A percentile compares a stretch with the other conserved stretches of the same genome.
These are phyloP conservation scores for Drosophila longiperda DNA, from an alignment of 2,888 invertebrate species.

Conservation along the genomic window DNA sequence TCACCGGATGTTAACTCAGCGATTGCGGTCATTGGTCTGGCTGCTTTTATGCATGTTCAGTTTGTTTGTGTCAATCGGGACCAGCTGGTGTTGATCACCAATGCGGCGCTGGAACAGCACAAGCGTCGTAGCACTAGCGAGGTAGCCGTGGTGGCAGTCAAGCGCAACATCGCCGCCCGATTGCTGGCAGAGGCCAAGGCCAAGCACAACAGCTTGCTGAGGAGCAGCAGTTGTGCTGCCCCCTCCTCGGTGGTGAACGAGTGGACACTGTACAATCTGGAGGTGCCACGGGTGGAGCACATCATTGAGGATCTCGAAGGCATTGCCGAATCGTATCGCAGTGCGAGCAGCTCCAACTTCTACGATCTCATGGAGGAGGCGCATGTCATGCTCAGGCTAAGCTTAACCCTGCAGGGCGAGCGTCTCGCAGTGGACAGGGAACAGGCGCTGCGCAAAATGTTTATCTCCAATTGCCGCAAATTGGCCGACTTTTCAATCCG, in stretches of 20 bases:
- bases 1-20: constrained; percentile 83
- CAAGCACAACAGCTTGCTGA: constrained; percentile 79
- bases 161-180: constrained; percentile 80
- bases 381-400: constrained; percentile 88
- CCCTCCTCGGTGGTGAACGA: constrained; percentile 78
- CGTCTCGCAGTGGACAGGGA: constrained; percentile 70
- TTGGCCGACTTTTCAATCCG: constrained; percentile 84
- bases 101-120: constrained; percentile 70
- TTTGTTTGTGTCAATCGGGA: constrained; percentile 82
- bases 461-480: constrained; percentile 81
- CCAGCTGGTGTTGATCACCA: constrained; percentile 82
- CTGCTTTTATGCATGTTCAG: constrained; percentile 83
- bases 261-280: constrained; percentile 91
- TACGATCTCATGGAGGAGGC: constrained; percentile 90
- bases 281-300: constrained; percentile 88
- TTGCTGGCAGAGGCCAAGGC: constrained; percentile 81
- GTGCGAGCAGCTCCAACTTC: constrained; percentile 89
- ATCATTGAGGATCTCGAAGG: constrained; percentile 90
- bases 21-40: constrained; percentile 83
- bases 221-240: constrained; percentile 59
- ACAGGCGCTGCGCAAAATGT: constrained; percentile 73
- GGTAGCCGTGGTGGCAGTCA: constrained; percentile 59
- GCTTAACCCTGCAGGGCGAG: constrained; percentile 79
- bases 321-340: constrained; percentile 88
- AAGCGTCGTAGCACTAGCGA: constrained; percentile 61